Evolutionary conservation across 2,888 invertebrate genomes (phyloP), one percentile per base, ranked within the genome.

Genomic region (Timema cristinae): DNA sequence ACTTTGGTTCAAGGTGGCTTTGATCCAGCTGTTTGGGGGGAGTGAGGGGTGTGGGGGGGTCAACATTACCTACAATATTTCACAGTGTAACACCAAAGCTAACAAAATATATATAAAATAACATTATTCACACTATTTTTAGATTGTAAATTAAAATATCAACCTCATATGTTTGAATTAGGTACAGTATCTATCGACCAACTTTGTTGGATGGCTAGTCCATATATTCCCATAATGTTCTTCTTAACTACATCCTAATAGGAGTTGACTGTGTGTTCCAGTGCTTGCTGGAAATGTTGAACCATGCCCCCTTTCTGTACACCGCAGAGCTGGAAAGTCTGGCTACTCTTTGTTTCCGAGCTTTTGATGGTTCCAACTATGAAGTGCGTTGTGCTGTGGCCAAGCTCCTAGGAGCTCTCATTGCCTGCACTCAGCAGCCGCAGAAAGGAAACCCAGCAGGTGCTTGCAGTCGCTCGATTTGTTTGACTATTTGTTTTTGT

Each of bases 351-450:
- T 97, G 97, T 80, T 91, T 97, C 79, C 88, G 97, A 67, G 93
- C 97, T 7, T 90, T 97, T 77, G 96, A 97, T 80, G 93, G 93
- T 7, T 93, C 95, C 68, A 95, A 93, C 83, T 96, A 95, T 82
- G 95, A 96, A 83, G 94, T 93, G 1, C 86, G 96, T 68, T 95
- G 95, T 82, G 91, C 95, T 0, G 93, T 98, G 15, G 95, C 98
- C 0, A 93, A 94, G 80, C 86, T 99, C 13, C 84, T 99, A 52
- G 98, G 98, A 0, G 90, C 92, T 7, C 83, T 96, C 63, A 89
- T 95, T 75, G 94, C 95, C 1, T 91, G 91, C 79, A 95, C 95
- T 0, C 95, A 95, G 81, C 89, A 91, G 74, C 87, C 88, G 47
- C 90, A 88, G 79, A 84, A 84, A 77, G 84, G 79, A 77, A 85